Conservation (phyloP, 2,888 invertebrate species). For the Hydrotaea diabolus region DNA sequence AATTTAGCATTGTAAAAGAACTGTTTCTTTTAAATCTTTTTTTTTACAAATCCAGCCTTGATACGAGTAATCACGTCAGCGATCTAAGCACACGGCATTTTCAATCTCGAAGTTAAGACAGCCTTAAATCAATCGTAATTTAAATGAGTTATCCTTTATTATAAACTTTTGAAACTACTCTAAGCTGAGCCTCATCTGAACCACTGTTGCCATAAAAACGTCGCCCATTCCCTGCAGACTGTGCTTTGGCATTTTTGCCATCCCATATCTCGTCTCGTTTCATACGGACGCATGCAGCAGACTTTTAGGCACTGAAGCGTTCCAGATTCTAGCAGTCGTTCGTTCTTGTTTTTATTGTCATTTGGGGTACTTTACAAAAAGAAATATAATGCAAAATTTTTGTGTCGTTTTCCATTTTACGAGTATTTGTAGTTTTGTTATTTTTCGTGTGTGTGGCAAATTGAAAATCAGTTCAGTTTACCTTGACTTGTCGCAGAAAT, state of each 20-base stretch:
- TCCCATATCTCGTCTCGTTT: background rate
- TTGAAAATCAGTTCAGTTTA: conserved; percentile 45
- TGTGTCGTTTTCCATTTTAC: background rate
- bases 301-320: conserved; percentile 67
- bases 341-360: conserved; percentile 18
- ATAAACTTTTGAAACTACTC: no score
- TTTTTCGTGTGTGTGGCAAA: background rate
- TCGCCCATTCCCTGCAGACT: background rate
- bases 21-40: no score
- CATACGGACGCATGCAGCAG: conserved; percentile 47
- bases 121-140: no score
- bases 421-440: background rate
- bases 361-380: background rate
- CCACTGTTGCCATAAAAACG: background rate
- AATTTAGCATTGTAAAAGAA: no score
- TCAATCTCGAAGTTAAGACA: no score
- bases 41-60: no score
- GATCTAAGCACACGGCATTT: no score
- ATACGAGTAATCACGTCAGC: no score
- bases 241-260: background rate
- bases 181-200: background rate
- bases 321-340: conserved; percentile 43
- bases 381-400: no score
- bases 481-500: conserved; percentile 55
- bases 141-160: no score